Evolutionary conservation across 2,888 invertebrate genomes (phyloP), one percentile per base, ranked within the genome.

Genomic region (Euplexia lucipara): DNA sequence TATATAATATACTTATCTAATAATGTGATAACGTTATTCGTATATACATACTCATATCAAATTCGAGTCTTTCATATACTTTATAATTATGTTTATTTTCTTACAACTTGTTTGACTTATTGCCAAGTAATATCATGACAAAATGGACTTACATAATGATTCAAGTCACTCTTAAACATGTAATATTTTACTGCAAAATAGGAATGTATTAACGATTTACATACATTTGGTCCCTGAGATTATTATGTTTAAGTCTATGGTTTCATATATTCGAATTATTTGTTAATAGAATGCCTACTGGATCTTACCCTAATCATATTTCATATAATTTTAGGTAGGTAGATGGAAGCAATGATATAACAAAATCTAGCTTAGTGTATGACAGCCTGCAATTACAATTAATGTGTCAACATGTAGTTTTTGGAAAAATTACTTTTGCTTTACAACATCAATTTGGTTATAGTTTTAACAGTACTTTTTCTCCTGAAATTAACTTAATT

Each of bases 21-120:
- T 80, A 73, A 65, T 60, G 58, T 79, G 51, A 82, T 75, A 78
- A 71, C 47, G 26, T 68, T 62, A 58, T 35, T 61, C 54, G 65
- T 81, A 80, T 78, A 65, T 77, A 78, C 77, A 80, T 74, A 59
- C 48, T 56, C 52, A 51, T 70, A 64, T 61, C 49, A 30, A 66
- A 75, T 69, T 73, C 62, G 60, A 78, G 67, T 65, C n/a, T 56
- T 59, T 49, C 18, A 18, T 47, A 45, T 12, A 26, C 30, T n/a
- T n/a, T n/a, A n/a, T 18, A 16, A 10, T n/a, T 53, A 14, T 35
- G 18, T n/a, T 62, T 39, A n/a, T 61, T 44, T 71, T 14, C 39
- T 35, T 39, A 34, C 6, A 34, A 39, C 1, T 39, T 30, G 3
- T 26, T 18, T 48, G 5, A 70, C 57, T 45, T 9, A 18, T 16